A percentile compares a stretch with the other conserved stretches of the same genome.
Conservation (phyloP, 2,888 invertebrate species). For the Agrochola circellaris region DNA sequence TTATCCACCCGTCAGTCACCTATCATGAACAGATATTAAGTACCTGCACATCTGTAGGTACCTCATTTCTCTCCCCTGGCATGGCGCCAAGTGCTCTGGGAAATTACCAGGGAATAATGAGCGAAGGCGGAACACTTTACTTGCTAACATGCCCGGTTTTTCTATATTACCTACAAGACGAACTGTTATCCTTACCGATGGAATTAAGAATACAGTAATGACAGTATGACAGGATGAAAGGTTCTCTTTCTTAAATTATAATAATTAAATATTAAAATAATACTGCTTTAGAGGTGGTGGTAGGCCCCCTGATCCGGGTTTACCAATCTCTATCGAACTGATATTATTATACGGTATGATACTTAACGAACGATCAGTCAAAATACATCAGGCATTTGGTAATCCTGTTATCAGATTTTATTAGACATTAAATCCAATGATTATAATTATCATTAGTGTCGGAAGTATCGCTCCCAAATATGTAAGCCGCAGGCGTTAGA, state of each 20-base stretch:
- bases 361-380: too few species aligned
- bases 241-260: too few species aligned
- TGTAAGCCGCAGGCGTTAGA: constrained; percentile 35
- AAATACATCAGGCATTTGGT: neutral
- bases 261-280: too few species aligned
- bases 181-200: neutral
- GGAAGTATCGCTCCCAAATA: constrained; percentile 22
- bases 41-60: neutral
- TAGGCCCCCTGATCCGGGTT: too few species aligned
- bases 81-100: constrained; percentile 17
- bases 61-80: constrained; percentile 19
- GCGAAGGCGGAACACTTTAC: neutral
- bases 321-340: too few species aligned
- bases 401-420: too few species aligned
- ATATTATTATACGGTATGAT: too few species aligned
- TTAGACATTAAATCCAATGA: neutral
- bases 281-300: too few species aligned
- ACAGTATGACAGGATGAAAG: too few species aligned
- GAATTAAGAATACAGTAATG: neutral
- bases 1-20: too few species aligned
- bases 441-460: constrained; percentile 3
- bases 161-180: neutral
- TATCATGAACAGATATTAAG: neutral
- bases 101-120: constrained; percentile 36
- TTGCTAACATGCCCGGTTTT: neutral